A percentile compares a stretch with the other conserved stretches of the same genome.
phyloP scores from a whole-genome alignment of 2,797 vertebrate genomes.

The Hydrocynus forskahlii region DNA sequence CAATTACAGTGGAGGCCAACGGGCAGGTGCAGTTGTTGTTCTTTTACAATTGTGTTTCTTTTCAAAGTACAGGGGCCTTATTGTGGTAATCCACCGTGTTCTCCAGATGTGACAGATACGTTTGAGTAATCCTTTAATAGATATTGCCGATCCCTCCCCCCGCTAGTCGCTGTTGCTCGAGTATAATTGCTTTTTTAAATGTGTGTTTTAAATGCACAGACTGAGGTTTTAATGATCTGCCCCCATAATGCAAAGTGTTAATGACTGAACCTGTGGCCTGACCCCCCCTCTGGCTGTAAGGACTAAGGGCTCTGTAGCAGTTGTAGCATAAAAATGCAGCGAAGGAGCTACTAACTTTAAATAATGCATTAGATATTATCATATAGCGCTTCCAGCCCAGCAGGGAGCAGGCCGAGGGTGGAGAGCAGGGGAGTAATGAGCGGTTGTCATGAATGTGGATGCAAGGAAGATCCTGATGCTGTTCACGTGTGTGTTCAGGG shows the following conservation, averaged over 20 bases:
- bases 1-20: too few species aligned
- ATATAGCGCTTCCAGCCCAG: slow-evolving; percentile 58
- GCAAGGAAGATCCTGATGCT: slow-evolving; percentile 30
- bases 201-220: background rate
- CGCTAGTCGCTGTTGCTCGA: background rate
- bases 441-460: slow-evolving; percentile 24
- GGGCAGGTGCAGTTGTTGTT: too few species aligned
- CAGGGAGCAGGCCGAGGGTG: slow-evolving; percentile 31
- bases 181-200: background rate
- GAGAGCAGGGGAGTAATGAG: slow-evolving; percentile 25
- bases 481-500: slow-evolving; percentile 20
- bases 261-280: background rate
- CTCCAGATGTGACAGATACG: background rate
- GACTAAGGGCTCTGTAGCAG: background rate
- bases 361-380: slow-evolving; percentile 65
- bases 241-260: background rate
- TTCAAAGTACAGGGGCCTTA: too few species aligned
- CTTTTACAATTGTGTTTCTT: too few species aligned
- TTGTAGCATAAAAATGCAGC: slow-evolving; percentile 7
- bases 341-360: slow-evolving; percentile 52
- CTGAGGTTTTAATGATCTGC: background rate
- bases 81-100: background rate
- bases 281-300: background rate
- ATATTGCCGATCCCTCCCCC: background rate
- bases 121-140: background rate